Base-by-base conservation (phyloP, 2,797 vertebrate species). In the Semotilus atromaculatus region DNA sequence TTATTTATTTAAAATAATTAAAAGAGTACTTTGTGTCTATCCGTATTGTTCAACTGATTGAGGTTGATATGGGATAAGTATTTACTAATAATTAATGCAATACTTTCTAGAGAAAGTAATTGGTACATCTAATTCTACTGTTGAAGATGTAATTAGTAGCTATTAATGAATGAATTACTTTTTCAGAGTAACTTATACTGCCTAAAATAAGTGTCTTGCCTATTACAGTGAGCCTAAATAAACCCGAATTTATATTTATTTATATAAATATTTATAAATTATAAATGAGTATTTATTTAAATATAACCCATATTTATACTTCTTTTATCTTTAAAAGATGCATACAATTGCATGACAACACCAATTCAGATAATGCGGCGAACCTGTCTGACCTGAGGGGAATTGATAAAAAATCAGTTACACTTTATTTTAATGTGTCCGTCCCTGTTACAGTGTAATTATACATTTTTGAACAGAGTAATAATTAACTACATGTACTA, bases 221-320 rank as follows among this genome's bases (percentile, higher is more conserved):
- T 58, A 58, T 58, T n/a, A n/a, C n/a, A 23, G 53, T 58, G n/a
- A 71, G 40, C 13, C 40, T 71, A 45, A 71, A 71, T 43, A 71
- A 67, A 36, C 31, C 31, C 45, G 1, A 6, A 19, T 19, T 19
- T 19, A 19, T 53, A 53, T 19, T 3, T 53, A 21, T 21, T 7
- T 53, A 40, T 11, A 43, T 43, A 38, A 2, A 53, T 53, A 53
- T 53, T 21, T 53, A 53, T 53, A 7, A 6, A 51, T 51, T 6
- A 51, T 51, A 6, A 53, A 53, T 53, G 19, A 19, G 19, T 51
- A 51, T 51, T 51, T 51, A 19, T 6, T 51, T 19, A 19, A 51
- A 53, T 19, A 53, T 53, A 53, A 21, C 18, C 19, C 51, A 19
- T 53, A 53, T 53, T 19, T 51, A 53, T 21, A 53, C 21, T 19